Evolutionary conservation across 2,888 invertebrate genomes (phyloP).

Genomic region (Apotomis betuletana): DNA sequence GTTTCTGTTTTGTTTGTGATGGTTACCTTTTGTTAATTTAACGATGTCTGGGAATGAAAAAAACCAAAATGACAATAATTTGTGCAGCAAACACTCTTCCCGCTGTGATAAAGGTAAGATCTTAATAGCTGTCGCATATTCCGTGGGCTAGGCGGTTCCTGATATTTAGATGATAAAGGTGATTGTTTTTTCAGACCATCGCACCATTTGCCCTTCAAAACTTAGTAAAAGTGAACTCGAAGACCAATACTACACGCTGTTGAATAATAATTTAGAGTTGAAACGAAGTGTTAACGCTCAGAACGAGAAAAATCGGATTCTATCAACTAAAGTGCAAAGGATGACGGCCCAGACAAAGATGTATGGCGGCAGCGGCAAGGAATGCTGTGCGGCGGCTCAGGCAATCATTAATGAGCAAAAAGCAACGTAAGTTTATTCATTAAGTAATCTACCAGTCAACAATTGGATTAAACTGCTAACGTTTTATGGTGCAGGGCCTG

Average conservation of each 20-base stretch:
- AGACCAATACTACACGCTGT: constrained; percentile 85
- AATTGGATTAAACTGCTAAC: too few species aligned
- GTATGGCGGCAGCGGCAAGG: constrained; percentile 56
- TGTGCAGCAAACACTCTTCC: constrained; percentile 50
- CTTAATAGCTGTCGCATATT: background rate
- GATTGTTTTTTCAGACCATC: constrained; percentile 52
- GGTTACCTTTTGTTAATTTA: constrained; percentile 29
- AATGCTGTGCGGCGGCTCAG: constrained; percentile 59
- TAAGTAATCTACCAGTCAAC: background rate
- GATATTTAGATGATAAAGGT: background rate
- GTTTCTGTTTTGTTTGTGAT: constrained; percentile 28
- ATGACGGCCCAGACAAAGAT: constrained; percentile 55
- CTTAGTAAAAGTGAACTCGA: constrained; percentile 86
- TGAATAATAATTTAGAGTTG: constrained; percentile 84
- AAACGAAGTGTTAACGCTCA: constrained; percentile 85
- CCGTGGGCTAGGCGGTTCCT: background rate
- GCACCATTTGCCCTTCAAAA: constrained; percentile 72
- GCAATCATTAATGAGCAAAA: constrained; percentile 63
- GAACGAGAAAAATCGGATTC: constrained; percentile 75
- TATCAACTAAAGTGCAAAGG: constrained; percentile 66
- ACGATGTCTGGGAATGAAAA: constrained; percentile 54
- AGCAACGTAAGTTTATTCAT: constrained; percentile 59
- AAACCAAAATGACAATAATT: constrained; percentile 51
- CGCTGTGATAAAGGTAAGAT: constrained; percentile 45
- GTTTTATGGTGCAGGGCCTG: too few species aligned